Evolutionary conservation across 2,888 invertebrate species (phyloP).

Genomic region (Archips xylosteana): DNA sequence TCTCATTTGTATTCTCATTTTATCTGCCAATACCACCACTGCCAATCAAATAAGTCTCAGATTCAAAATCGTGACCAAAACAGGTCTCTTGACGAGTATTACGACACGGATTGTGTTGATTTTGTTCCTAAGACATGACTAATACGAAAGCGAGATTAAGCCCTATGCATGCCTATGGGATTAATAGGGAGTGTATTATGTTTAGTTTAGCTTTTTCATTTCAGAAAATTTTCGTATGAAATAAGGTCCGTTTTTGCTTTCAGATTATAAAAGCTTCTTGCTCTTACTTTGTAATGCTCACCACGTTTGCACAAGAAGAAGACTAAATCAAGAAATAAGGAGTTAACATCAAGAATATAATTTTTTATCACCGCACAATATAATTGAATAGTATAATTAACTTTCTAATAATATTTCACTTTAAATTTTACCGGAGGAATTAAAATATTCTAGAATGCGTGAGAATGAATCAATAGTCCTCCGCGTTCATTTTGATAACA

Average conservation of each 20-base stretch:
- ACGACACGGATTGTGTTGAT: neutral
- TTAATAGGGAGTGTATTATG: neutral
- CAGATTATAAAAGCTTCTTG: slow-evolving; percentile 11
- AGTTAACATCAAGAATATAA: neutral
- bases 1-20: too few relatives aligned
- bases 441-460: too few relatives aligned
- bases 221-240: neutral
- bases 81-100: neutral
- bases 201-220: neutral
- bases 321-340: neutral
- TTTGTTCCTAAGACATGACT: neutral
- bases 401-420: too few relatives aligned
- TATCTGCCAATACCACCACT: neutral
- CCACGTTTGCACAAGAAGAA: neutral
- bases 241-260: neutral
- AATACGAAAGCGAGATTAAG: neutral
- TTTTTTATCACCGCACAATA: neutral
- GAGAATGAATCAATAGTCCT: too few relatives aligned
- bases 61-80: neutral
- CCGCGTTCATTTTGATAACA: too few relatives aligned
- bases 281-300: slow-evolving; percentile 13
- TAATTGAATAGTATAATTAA: too few relatives aligned
- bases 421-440: too few relatives aligned
- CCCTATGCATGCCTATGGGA: neutral
- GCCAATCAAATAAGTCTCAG: neutral